A percentile compares a stretch with the other conserved stretches of the same genome.
phyloP scores from a whole-genome alignment of 2,113 vertebrate species.

The Etheostoma cragini region DNA sequence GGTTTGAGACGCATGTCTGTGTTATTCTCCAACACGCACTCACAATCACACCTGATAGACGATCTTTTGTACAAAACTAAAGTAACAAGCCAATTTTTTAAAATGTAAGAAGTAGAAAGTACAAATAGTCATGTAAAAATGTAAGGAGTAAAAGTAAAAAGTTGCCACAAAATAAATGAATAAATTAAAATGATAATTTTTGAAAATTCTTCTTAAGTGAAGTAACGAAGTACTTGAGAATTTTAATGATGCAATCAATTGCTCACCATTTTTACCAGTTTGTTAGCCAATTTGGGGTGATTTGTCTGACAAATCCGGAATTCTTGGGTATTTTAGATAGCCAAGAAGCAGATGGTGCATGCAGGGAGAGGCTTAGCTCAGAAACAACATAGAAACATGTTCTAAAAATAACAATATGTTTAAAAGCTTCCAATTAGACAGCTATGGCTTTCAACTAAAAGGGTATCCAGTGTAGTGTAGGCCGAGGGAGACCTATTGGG shows the following conservation, averaged over 20 bases:
- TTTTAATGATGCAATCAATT: constrained; percentile 71
- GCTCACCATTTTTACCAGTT: constrained; percentile 64
- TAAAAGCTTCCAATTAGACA: constrained; percentile 3
- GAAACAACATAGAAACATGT: constrained; percentile 8
- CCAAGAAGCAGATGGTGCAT: constrained; percentile 26
- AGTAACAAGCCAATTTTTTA: no score
- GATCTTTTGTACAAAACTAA: no score
- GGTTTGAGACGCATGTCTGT: no score
- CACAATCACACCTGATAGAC: no score
- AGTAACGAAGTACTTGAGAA: constrained; percentile 18
- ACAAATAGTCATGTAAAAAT: no score
- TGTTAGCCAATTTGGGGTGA: constrained; percentile 21
- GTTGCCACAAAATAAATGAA: no score
- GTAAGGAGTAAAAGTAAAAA: no score
- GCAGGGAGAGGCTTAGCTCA: constrained; percentile 13
- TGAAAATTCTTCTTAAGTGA: no score
- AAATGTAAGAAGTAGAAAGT: no score
- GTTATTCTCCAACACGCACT: no score
- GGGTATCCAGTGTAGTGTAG: constrained; percentile 1
- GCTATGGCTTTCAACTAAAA: background rate
- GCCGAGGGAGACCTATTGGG: background rate
- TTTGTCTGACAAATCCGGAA: constrained; percentile 53
- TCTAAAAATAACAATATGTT: constrained; percentile 6
- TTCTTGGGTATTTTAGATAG: constrained; percentile 40
- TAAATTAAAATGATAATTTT: no score